Evolutionary conservation across 2,888 invertebrate genomes (phyloP), one percentile per base, ranked within the genome.

Genomic region (Lasioglossum zephyrum): DNA sequence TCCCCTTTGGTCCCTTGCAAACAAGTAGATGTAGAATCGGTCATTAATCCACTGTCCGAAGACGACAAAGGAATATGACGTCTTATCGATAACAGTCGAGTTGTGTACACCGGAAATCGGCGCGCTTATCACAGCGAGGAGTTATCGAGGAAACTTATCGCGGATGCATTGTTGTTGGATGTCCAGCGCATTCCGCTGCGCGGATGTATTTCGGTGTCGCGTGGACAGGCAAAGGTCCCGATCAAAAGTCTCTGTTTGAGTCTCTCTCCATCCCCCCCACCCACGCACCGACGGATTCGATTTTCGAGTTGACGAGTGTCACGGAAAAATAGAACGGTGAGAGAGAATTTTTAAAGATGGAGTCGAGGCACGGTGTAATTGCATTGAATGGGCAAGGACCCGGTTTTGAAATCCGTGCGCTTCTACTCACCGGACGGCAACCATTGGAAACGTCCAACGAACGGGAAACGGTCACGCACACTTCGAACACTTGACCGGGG

Each of bases 371-470:
- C 49, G 49, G n/a, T 11, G 73, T 39, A 53, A 36, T 31, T 57
- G 16, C 53, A n/a, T 76, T 31, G 36, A n/a, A 60, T 22, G 18
- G 66, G 16, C 9, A 22, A 22, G 66, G 66, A 77, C 77, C 26
- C 63, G 63, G n/a, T 76, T 81, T 66, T 86, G 44, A 75, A 81
- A 73, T 76, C 73, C 22, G 79, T 72, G 75, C 36, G 75, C 77
- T 77, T 76, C 82, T 84, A 94, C 94, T 92, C 88, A 94, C 94
- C 94, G 93, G 91, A 94, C 92, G 91, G 90, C 92, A 92, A 92
- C 91, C 93, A 93, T 94, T 90, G 92, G 91, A 92, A 91, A 91
- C 87, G 90, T 93, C 91, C 90, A 87, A 91, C 84, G 89, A 84
- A 84, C 82, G 84, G 82, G 88, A 47, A 78, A 88, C 86, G 75